Conservation (phyloP, 2,797 vertebrate species). For the Chelon labrosus region DNA sequence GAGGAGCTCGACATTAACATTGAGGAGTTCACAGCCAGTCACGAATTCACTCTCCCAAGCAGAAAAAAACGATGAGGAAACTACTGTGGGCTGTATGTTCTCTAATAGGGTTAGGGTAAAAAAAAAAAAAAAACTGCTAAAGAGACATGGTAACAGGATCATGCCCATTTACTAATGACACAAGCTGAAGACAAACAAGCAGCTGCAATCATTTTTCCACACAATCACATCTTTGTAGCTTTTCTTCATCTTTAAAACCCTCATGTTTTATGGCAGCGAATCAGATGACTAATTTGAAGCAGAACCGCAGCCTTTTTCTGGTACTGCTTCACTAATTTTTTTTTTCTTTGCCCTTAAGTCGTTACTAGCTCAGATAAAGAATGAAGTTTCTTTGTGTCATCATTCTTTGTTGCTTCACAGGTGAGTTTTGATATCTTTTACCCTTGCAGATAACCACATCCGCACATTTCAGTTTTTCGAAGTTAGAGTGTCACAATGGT, state of each 20-base stretch:
- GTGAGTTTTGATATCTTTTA: conserved; percentile 55
- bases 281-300: conserved; percentile 35
- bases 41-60: conserved; percentile 35
- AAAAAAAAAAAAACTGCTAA: background rate
- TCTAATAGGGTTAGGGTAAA: background rate
- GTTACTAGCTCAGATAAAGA: conserved; percentile 20
- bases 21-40: conserved; percentile 25
- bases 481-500: no score
- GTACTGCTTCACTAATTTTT: background rate
- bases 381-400: conserved; percentile 57
- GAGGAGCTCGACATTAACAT: conserved; percentile 23
- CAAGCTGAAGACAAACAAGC: conserved; percentile 16
- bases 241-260: background rate
- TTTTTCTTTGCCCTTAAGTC: background rate
- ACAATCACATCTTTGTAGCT: conserved; percentile 23
- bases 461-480: no score
- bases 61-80: conserved; percentile 1
- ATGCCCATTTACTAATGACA: conserved; percentile 22
- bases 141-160: background rate
- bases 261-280: conserved; percentile 11
- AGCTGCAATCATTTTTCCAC: background rate
- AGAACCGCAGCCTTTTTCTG: background rate
- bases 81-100: background rate
- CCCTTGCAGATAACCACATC: background rate
- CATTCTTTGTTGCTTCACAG: conserved; percentile 54